phyloP scores from a whole-genome alignment of 2,113 vertebrate species.

The Scophthalmus maximus region DNA sequence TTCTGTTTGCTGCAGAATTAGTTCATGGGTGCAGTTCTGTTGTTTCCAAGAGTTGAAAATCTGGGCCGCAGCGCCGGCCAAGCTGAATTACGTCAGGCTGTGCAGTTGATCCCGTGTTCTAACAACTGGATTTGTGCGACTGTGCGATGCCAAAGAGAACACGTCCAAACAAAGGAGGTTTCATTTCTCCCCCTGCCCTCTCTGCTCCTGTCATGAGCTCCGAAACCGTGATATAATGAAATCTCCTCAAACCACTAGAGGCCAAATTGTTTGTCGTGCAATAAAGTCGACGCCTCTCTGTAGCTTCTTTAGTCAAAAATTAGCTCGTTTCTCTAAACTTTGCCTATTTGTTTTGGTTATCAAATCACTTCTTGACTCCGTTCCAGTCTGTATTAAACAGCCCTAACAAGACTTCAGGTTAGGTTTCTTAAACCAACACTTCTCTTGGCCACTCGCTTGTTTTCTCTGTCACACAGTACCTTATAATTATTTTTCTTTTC shows the following conservation, averaged over 20 bases:
- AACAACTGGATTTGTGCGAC: slow-evolving; percentile 36
- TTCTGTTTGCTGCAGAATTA: too few species aligned
- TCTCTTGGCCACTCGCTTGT: slow-evolving; percentile 28
- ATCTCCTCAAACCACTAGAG: slow-evolving; percentile 4
- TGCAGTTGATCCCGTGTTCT: slow-evolving; percentile 18
- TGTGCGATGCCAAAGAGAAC: slow-evolving; percentile 32
- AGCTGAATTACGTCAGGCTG: slow-evolving; percentile 30
- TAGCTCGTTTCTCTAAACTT: not conserved
- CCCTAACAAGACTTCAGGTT: slow-evolving; percentile 7
- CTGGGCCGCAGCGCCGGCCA: not conserved
- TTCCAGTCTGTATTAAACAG: slow-evolving; percentile 12
- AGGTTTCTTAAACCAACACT: slow-evolving; percentile 32
- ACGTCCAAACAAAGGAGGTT: slow-evolving; percentile 19
- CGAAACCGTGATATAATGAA: slow-evolving; percentile 4
- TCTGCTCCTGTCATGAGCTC: not conserved
- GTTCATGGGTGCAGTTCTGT: slow-evolving; percentile 6
- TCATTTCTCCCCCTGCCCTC: slow-evolving; percentile 4
- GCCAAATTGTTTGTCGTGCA: slow-evolving; percentile 3
- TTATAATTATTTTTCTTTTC: slow-evolving; percentile 28
- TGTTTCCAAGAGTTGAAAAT: slow-evolving; percentile 12
- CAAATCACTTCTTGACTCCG: not conserved
- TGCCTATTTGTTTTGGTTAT: not conserved
- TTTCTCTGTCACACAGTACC: slow-evolving; percentile 24
- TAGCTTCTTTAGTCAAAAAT: not conserved
- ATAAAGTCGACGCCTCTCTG: not conserved